Percentiles rank a stretch among this genome's conserved stretches.
Evolutionary conservation across 2,797 vertebrate species (phyloP).

Genomic region (Pachyuromys duprasi): DNA sequence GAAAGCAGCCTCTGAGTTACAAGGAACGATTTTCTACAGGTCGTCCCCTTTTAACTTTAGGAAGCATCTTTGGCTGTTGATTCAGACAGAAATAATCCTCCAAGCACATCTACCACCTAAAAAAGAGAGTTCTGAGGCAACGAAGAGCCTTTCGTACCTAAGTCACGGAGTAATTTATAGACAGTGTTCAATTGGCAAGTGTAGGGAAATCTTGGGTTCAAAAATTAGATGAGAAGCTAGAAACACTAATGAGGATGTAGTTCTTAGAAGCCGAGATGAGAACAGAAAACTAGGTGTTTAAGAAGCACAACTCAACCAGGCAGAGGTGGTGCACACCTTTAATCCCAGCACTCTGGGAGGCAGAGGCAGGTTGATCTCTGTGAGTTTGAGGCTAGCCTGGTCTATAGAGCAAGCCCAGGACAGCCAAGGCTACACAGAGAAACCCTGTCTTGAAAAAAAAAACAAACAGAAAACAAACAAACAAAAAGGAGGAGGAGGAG

Average conservation of each 20-base stretch:
- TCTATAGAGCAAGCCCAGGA: too few relatives aligned
- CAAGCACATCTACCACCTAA: slow-evolving; percentile 33
- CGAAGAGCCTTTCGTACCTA: slow-evolving; percentile 11
- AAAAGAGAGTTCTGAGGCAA: slow-evolving; percentile 41
- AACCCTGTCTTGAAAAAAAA: too few relatives aligned
- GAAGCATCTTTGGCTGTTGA: neutral
- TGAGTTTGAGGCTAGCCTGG: too few relatives aligned
- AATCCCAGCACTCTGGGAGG: too few relatives aligned
- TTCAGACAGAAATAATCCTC: slow-evolving; percentile 11
- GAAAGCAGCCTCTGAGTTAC: neutral
- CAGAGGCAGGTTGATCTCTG: too few relatives aligned
- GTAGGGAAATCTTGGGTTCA: slow-evolving; percentile 16
- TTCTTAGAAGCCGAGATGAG: slow-evolving; percentile 10
- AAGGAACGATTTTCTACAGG: neutral
- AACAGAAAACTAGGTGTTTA: neutral
- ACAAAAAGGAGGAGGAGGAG: too few relatives aligned
- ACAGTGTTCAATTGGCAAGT: slow-evolving; percentile 39
- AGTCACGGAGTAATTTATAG: slow-evolving; percentile 28
- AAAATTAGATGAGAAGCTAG: slow-evolving; percentile 50
- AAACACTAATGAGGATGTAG: neutral
- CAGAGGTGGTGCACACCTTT: too few relatives aligned
- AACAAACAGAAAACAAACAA: too few relatives aligned
- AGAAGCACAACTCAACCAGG: neutral
- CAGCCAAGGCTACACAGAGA: too few relatives aligned
- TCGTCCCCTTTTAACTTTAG: slow-evolving; percentile 17